Evolutionary conservation across 2,888 invertebrate genomes (phyloP).

Genomic region (Metellina segmentata): DNA sequence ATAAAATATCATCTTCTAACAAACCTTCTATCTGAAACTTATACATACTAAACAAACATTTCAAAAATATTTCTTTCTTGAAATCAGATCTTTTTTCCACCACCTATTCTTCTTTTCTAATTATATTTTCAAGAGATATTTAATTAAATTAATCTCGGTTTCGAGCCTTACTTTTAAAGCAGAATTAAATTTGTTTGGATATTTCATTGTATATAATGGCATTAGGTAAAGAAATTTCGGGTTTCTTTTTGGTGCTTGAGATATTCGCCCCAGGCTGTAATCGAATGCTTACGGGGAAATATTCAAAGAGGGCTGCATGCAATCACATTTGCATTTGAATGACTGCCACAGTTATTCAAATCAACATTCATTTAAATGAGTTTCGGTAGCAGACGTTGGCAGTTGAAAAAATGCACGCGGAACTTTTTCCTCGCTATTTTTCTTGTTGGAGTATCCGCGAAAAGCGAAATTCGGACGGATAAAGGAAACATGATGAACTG

Average conservation of each 20-base stretch:
- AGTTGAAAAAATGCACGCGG: constrained; percentile 18
- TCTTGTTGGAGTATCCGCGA: neutral
- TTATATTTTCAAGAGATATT: constrained; percentile 37
- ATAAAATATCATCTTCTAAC: too few relatives aligned
- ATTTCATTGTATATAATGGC: constrained; percentile 7
- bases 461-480: neutral
- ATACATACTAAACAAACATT: neutral
- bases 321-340: constrained; percentile 64
- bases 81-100: too few relatives aligned
- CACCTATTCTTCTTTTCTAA: neutral
- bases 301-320: neutral
- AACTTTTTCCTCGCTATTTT: constrained; percentile 13
- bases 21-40: too few relatives aligned
- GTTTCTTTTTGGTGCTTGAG: neutral
- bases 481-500: neutral
- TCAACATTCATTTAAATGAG: constrained; percentile 38
- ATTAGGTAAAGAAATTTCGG: neutral
- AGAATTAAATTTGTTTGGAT: constrained; percentile 47
- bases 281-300: constrained; percentile 35
- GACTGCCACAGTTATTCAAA: constrained; percentile 36
- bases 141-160: constrained; percentile 29
- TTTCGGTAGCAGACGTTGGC: constrained; percentile 15
- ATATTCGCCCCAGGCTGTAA: constrained; percentile 36
- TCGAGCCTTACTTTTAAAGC: neutral
- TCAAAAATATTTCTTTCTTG: neutral